These are phyloP conservation scores for Tanypteryx hageni DNA, from an alignment of 2,888 invertebrate species.

Conservation along the genomic window DNA sequence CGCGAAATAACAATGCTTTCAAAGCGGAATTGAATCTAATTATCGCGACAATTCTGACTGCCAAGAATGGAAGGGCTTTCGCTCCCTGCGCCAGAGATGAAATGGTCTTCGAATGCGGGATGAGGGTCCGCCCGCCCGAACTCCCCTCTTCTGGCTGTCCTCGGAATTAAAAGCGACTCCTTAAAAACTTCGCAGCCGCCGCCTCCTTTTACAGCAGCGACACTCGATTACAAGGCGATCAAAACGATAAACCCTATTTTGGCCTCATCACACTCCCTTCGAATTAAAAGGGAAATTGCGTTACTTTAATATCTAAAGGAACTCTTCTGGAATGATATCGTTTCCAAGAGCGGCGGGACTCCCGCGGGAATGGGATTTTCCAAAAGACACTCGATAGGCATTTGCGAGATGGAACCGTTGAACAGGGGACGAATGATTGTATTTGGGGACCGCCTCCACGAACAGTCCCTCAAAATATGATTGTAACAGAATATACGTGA, in stretches of 20 bases:
- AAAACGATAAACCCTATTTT: conserved; percentile 56
- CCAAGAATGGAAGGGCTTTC: conserved; percentile 24
- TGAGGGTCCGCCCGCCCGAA: neutral
- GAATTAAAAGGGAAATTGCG: conserved; percentile 60
- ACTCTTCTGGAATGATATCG: conserved; percentile 36
- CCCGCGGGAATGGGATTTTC: neutral
- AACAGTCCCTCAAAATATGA: too few species aligned
- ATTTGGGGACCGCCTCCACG: too few species aligned
- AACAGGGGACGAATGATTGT: too few species aligned
- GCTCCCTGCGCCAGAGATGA: conserved; percentile 14
- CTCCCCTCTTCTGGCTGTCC: neutral
- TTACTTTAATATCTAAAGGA: conserved; percentile 36
- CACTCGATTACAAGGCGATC: conserved; percentile 55
- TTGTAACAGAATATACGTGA: too few species aligned
- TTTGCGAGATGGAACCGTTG: too few species aligned
- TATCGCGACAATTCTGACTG: conserved; percentile 49
- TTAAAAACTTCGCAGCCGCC: neutral
- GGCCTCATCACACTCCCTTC: conserved; percentile 31
- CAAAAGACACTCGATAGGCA: neutral
- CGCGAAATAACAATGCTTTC: conserved; percentile 54
- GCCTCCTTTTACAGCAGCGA: neutral
- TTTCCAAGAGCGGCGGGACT: conserved; percentile 33
- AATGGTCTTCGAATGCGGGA: neutral
- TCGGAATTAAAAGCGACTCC: conserved; percentile 23
- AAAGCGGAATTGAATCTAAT: conserved; percentile 58